Evolutionary conservation across 1,140 invertebrate species (phyloP).

Genomic region (Pseudomyrmex sp.): DNA sequence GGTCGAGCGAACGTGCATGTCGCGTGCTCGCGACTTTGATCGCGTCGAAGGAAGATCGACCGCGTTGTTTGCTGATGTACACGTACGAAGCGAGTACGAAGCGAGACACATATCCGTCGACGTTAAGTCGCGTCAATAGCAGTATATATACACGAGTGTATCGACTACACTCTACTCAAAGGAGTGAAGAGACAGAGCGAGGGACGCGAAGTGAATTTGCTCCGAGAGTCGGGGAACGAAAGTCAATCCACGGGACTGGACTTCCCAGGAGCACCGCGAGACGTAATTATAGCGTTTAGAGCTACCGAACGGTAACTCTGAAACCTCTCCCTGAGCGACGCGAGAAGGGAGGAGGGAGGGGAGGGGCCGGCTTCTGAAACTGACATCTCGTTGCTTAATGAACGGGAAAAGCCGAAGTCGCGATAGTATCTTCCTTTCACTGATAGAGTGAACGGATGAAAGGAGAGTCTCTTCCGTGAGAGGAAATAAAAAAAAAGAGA

Average conservation of each 20-base stretch:
- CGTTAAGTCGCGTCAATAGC: constrained; percentile 10
- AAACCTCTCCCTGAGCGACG: constrained; percentile 56
- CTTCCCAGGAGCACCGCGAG: constrained; percentile 49
- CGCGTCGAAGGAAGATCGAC: constrained; percentile 16
- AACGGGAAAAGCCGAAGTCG: constrained; percentile 41
- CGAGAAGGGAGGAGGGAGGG: not conserved
- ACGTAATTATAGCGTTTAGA: constrained; percentile 72
- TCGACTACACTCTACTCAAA: not conserved
- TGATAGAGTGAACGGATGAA: constrained; percentile 3
- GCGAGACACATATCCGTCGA: constrained; percentile 25
- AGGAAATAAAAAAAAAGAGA: not conserved
- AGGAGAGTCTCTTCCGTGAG: not conserved
- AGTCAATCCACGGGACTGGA: constrained; percentile 50
- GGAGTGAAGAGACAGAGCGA: not conserved
- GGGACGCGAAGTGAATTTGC: not conserved
- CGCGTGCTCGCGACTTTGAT: not conserved
- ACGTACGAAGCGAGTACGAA: not conserved
- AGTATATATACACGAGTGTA: not conserved
- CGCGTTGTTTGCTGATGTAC: constrained; percentile 45
- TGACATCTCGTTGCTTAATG: constrained; percentile 37
- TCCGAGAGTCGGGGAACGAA: constrained; percentile 48
- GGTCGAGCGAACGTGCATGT: not conserved
- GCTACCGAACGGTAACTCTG: constrained; percentile 72
- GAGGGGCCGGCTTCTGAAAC: constrained; percentile 45
- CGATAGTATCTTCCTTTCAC: not conserved